Percentiles rank a stretch among this genome's conserved stretches.
Evolutionary conservation across 2,113 vertebrate genomes (phyloP).

Genomic region (Mellivora capensis): DNA sequence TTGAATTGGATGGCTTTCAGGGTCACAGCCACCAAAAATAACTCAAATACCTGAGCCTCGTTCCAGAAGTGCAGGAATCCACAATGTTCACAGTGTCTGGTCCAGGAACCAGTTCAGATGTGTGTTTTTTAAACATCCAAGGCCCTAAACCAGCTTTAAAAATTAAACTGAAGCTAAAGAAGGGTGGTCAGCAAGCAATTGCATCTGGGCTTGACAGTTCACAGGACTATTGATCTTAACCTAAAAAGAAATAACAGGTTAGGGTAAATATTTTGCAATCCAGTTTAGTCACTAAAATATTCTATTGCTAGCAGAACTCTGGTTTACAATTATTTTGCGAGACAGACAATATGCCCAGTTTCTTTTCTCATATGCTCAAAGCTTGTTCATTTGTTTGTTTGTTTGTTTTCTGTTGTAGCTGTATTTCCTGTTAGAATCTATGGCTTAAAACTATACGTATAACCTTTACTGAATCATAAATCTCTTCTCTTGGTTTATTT

Average conservation of each 20-base stretch:
- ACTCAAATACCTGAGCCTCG: background rate
- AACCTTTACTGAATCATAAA: background rate
- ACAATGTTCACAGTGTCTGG: background rate
- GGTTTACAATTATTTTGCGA: background rate
- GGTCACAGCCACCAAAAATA: constrained; percentile 14
- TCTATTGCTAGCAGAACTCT: background rate
- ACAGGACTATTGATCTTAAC: background rate
- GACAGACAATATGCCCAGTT: background rate
- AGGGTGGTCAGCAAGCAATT: background rate
- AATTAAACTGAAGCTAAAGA: background rate
- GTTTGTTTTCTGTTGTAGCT: background rate
- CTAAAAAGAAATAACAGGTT: background rate
- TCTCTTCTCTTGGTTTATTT: background rate
- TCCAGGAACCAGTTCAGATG: background rate
- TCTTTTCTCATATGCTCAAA: background rate
- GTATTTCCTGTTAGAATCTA: background rate
- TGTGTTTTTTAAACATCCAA: background rate
- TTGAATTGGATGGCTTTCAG: constrained; percentile 5
- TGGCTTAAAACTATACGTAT: background rate
- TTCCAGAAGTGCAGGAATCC: background rate
- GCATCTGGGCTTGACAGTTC: background rate
- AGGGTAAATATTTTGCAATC: background rate
- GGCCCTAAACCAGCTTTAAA: background rate
- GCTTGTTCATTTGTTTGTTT: constrained; percentile 12
- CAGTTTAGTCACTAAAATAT: background rate